Base-by-base conservation (phyloP, 2,888 invertebrate species). In the Theretra japonica region DNA sequence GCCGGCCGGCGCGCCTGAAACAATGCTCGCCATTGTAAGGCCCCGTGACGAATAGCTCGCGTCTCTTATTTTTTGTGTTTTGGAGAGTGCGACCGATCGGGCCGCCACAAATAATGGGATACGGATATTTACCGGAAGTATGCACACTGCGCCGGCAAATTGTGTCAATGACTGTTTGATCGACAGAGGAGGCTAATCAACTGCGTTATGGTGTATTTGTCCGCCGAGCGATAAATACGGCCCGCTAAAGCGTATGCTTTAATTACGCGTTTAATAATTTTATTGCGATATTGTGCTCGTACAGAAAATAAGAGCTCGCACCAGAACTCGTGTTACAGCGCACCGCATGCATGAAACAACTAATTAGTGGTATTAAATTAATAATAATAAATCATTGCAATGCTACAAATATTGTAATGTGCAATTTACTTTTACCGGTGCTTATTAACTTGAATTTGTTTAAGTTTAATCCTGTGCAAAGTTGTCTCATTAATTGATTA, bases 61-160 rank as follows among this genome's bases (percentile, higher is more conserved):
- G 83, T 80, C 87, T 88, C 85, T 88, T 85, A 90, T 90, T 92
- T n/a, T 92, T 92, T 92, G 92, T 92, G 88, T 91, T 92, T 93
- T 90, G 82, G 91, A 89, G 89, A 90, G 88, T 89, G 87, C 88
- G 87, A 86, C 88, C 87, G 87, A 89, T 88, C 80, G 84, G 79
- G 71, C 82, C 75, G 83, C 86, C 87, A 86, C 89, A 88, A 91
- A 92, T 92, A 92, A 92, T 91, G 87, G 88, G 82, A 82, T 78
- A 79, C 89, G 89, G 91, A 91, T 90, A 91, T 90, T 88, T 88
- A 81, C 81, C 90, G 93, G 93, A 94, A 92, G 83, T 85, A 86
- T 89, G 90, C 90, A 87, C 87, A 83, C 82, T 83, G 87, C 80
- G 78, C 85, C 78, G 75, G 81, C 83, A 83, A 91, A 90, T 86